Base-by-base conservation (phyloP, 1,140 invertebrate species). In the Leptopilina boulardi region DNA sequence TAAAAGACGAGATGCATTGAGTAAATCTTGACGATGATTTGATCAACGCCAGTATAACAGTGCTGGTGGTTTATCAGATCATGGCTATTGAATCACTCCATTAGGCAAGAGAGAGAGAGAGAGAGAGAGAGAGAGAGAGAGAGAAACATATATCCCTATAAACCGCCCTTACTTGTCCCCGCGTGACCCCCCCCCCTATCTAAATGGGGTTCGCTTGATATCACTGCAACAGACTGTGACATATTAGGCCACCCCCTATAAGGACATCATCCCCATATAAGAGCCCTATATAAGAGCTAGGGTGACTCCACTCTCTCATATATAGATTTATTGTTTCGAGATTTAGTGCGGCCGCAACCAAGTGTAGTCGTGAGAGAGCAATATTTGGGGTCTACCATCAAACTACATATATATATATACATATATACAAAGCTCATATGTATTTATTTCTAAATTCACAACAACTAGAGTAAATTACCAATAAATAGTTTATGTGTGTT, bases 151-250 rank as follows among this genome's bases (percentile, higher is more conserved):
- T 77, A 80, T 84, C 80, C 84, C 80, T 77, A 77, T 30, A 59
- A 83, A 75, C 72, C 59, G 78, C 80, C 82, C 83, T 74, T 38
- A 47, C 54, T 21, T 47, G 71, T 78, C 73, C 77, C 66, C 70
- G 34, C 73, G 71, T 73, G 47, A 21, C 72, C 77, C 78, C 54
- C 82, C 54, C 34, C 34, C 9, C 0, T 1, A 38, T 38, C 0
- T 1, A 38, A 38, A 44, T 75, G 75, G 66, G 74, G 59, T 76
- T 79, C 78, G 77, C 76, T 77, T 38, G 83, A 87, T 78, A 87
- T 84, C 83, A 79, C 88, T 90, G 89, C 89, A 90, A 89, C 90
- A 87, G 89, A 91, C 90, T 91, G 89, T 90, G 90, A 90, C 90
- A 88, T 90, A 91, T 91, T 91, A 91, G 87, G 86, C 87, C 83